Base-by-base conservation (phyloP, 2,888 invertebrate genomes). In the Mythimna pallens region DNA sequence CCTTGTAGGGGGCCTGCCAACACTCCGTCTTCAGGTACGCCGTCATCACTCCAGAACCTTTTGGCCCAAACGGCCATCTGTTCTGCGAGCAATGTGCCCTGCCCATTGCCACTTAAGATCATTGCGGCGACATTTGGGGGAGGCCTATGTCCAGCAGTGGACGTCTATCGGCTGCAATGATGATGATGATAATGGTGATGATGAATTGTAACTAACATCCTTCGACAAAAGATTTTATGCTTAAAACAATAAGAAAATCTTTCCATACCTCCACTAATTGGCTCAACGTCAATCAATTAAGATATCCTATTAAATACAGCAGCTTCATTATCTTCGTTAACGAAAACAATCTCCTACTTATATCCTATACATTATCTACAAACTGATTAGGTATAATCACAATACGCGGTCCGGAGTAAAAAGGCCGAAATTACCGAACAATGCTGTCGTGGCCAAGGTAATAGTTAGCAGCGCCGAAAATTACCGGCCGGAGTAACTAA, bases 391-490 rank as follows among this genome's bases (percentile, higher is more conserved):
- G 36, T 64, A 43, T 54, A 78, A 86, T 78, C 61, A 77, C 64
- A 78, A 77, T 70, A 76, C 67, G 50, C 80, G 50, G 58, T 30
- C 36, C 54, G 17, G 50, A 71, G 75, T 63, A 86, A 87, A 86
- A 85, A 85, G 78, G 78, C 69, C 59, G 65, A 81, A 85, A 85
- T 86, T 83, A 85, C 68, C 78, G 61, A 76, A 78, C 79, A 85
- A 81, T 81, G 78, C 67, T 76, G 86, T 83, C 75, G 72, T 81
- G 68, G 70, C 71, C 78, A 65, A 67, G 54, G 59, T 85, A 75
- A 85, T 86, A 83, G 82, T 87, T 80, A 81, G 86, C 82, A 85
- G 84, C 85, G 70, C 84, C 87, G 88, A 91, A 94, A 93, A 93
- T 93, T 92, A 91, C 92, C 87, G 82, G 75, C 66, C 76, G 73